Base-by-base conservation (phyloP, 2,797 vertebrate genomes). In the Trematomus bernacchii region DNA sequence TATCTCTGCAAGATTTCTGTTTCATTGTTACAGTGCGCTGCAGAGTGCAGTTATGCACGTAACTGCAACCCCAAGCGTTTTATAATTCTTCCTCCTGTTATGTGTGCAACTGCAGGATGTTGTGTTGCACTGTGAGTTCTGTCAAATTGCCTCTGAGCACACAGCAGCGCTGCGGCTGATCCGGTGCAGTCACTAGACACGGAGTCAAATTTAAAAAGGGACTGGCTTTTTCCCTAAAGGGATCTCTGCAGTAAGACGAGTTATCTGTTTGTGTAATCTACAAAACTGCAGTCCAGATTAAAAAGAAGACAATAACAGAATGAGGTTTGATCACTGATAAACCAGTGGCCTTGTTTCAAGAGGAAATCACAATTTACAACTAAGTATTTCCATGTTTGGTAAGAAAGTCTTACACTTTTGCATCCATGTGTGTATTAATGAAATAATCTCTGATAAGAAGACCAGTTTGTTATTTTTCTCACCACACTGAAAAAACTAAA, bases 251-350 rank as follows among this genome's bases (percentile, higher is more conserved):
- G 21, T 8, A 37, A 52, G 10, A 64, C 46, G 13, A 27, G 48
- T 68, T 48, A 65, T 81, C 21, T 58, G 2, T 8, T 48, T 4
- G 1, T 71, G n/a, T 66, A 72, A 85, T 82, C 64, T 66, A 66
- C 52, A 52, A n/a, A 61, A 19, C 40, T 52, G 40, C 9, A 48
- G 44, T 48, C 57, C 54, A 59, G 52, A 66, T 71, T 74, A 66
- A 71, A 37, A 44, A 14, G 3, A 53, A 54, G 33, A 71, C 6
- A 58, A 58, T 18, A 62, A 63, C 15, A 72, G 47, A 70, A 79
- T 48, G n/a, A 21, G 27, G 27, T 33, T 19, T 62, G 60, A 72
- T 76, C 72, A 23, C 3, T 19, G 77, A 21, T 71, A 61, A 73
- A 66, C 50, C 44, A 53, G 21, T 50, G 58, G 58, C 48, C 47